Evolutionary conservation across 35 echinoderm and acorn worm genomes (phyloP), one percentile per base, ranked within the genome.

Genomic region (Stichopus chloronotus): DNA sequence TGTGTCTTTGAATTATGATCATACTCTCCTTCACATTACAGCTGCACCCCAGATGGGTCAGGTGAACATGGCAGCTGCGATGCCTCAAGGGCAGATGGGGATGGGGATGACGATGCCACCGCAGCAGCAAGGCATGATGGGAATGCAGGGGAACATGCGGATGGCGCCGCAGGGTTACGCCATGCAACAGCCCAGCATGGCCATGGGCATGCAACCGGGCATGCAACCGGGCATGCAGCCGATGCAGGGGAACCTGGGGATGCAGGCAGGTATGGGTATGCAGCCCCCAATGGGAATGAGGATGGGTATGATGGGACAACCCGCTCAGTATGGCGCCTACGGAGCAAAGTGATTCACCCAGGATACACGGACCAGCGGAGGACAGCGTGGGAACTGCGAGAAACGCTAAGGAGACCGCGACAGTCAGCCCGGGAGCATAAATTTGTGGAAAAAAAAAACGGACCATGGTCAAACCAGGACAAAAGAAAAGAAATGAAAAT

Each of bases 121-220:
- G 7, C 57, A 74, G 52, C 93, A 86, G 58, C 91, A 90, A 92
- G 88, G 88, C 54, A 92, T 87, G 87, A 90, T 84, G 92, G 91
- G 84, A 88, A 95, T 95, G 94, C 94, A 94, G 52, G 91, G 94
- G 54, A 95, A 60, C 68, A 95, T 95, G 94, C 78, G 91, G 61
- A 91, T 91, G 86, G 68, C 93, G 20, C 81, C 83, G 11, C 60
- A 74, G 19, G 60, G 90, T 25, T 89, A 63, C 87, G 71, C 5
- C 43, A 89, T 89, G 87, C 87, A 89, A 59, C 87, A 85, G 11
- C 13, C 80, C 3, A 57, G 19, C 80, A 43, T 83, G 80, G 8
- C 80, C 9, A 12, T 56, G 82, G 82, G 55, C 22, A 85, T 85
- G 76, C 76, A 21, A 78, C 23, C 52, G 16, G 76, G 30, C 82